These are phyloP conservation scores for Taenioides sp. DNA, from an alignment of 2,797 vertebrate species.

Conservation along the genomic window DNA sequence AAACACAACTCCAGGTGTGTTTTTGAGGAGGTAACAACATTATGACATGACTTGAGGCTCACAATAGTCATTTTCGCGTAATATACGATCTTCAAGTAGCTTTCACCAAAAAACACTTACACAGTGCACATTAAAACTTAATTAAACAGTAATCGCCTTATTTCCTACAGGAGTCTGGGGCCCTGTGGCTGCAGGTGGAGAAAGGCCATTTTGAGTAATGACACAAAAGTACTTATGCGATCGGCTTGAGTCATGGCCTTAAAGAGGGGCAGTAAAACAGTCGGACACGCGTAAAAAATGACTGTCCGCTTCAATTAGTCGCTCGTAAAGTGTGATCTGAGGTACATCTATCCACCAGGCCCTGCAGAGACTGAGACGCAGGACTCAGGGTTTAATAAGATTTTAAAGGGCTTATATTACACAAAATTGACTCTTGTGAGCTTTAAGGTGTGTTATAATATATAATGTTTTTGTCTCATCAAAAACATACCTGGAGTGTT, in stretches of 20 bases:
- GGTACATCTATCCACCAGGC: conserved; percentile 54
- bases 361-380: conserved; percentile 30
- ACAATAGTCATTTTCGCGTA: too few relatives aligned
- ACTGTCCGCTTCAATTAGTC: conserved; percentile 65
- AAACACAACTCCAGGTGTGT: too few relatives aligned
- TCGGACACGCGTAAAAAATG: conserved; percentile 51
- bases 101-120: too few relatives aligned
- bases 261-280: conserved; percentile 47
- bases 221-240: conserved; percentile 50
- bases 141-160: not conserved
- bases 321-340: conserved; percentile 59
- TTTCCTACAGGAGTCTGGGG: conserved; percentile 38
- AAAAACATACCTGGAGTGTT: too few relatives aligned
- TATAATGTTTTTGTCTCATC: too few relatives aligned
- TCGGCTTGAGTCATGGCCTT: conserved; percentile 24
- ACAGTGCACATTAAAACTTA: not conserved
- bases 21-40: too few relatives aligned
- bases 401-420: not conserved
- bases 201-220: conserved; percentile 48
- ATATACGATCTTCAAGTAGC: too few relatives aligned
- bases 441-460: too few relatives aligned
- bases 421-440: too few relatives aligned
- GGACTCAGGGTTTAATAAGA: conserved; percentile 29
- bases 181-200: conserved; percentile 39
- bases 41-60: too few relatives aligned